phyloP scores from a whole-genome alignment of 1,140 invertebrate genomes.

The Amyelois transitella region DNA sequence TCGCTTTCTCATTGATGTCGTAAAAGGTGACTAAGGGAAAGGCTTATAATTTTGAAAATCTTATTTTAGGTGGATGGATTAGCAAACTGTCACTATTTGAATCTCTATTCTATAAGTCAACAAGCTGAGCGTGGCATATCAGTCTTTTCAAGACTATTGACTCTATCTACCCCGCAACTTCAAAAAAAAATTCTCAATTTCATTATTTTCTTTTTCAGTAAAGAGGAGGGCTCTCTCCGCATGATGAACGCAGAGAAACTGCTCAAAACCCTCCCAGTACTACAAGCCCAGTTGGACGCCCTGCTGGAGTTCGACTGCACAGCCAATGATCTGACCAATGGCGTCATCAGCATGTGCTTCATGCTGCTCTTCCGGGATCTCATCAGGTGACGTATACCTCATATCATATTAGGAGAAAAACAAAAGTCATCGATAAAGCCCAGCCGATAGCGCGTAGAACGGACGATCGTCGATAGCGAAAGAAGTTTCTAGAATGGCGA shows the following conservation, averaged over 20 bases:
- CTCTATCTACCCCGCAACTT: background rate
- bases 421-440: background rate
- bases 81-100: no score
- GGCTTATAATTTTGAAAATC: no score
- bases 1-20: no score
- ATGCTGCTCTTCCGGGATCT: constrained; percentile 99
- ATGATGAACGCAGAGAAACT: constrained; percentile 99
- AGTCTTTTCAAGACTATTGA: background rate
- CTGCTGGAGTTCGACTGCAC: constrained; percentile 98
- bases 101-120: no score
- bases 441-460: no score
- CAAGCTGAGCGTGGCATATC: no score
- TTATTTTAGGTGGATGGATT: no score
- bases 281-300: constrained; percentile 96
- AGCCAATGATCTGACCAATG: constrained; percentile 97
- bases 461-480: no score
- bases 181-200: background rate
- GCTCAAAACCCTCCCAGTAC: constrained; percentile 95
- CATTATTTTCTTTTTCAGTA: constrained; percentile 76
- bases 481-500: no score
- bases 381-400: constrained; percentile 79
- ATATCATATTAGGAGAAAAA: background rate
- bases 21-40: no score
- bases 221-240: constrained; percentile 96
- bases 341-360: constrained; percentile 98